A percentile compares a stretch with the other conserved stretches of the same genome.
Conservation (phyloP, 2,888 invertebrate species). For the Platycheirus rosarum region DNA sequence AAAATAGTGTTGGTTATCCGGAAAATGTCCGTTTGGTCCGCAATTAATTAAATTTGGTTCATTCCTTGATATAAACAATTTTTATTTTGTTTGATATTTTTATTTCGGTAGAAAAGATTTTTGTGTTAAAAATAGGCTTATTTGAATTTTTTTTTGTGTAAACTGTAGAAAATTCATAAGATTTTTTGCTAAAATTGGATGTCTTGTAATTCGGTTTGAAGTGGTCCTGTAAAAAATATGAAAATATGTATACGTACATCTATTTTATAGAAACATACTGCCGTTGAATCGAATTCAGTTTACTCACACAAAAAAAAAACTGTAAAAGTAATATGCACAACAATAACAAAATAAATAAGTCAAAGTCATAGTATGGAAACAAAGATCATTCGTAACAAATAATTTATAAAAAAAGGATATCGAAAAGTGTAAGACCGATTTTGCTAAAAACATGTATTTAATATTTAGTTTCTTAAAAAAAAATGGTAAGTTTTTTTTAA, state of each 20-base stretch:
- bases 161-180: conserved; percentile 68
- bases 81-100: background rate
- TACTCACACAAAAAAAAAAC: background rate
- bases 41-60: conserved; percentile 49
- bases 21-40: conserved; percentile 64
- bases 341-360: too few species aligned
- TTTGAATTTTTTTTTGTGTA: conserved; percentile 29
- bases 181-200: conserved; percentile 26
- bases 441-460: too few species aligned
- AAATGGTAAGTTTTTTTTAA: too few species aligned
- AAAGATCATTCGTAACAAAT: too few species aligned
- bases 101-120: conserved; percentile 34
- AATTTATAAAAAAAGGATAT: too few species aligned
- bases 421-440: too few species aligned
- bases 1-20: conserved; percentile 38
- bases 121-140: conserved; percentile 2
- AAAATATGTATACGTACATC: background rate
- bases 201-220: conserved; percentile 15
- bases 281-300: conserved; percentile 57
- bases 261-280: background rate
- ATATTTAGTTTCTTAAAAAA: too few species aligned
- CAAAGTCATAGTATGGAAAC: too few species aligned
- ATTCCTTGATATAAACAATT: conserved; percentile 31
- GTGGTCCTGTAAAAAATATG: conserved; percentile 54
- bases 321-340: too few species aligned